phyloP scores from a whole-genome alignment of 2,797 vertebrate genomes.

The Melanotaenia boesemani region DNA sequence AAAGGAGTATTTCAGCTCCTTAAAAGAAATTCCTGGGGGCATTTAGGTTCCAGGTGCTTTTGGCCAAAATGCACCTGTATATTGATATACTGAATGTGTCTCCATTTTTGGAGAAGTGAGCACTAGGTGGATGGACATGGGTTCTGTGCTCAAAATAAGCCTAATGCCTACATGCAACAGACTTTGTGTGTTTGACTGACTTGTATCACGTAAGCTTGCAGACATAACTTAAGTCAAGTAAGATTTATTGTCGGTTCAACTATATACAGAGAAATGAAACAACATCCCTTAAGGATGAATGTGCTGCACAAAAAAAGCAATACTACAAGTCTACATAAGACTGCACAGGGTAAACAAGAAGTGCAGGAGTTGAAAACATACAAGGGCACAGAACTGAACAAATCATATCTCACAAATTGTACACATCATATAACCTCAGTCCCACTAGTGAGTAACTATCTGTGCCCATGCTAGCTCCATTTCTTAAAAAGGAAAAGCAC shows the following conservation, averaged over 20 bases:
- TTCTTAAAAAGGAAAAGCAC: conserved; percentile 44
- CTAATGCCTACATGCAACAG: neutral
- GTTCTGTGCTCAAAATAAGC: neutral
- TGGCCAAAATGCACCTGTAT: neutral
- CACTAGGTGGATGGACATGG: neutral
- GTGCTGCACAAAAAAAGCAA: neutral
- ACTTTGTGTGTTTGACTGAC: neutral
- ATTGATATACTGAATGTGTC: neutral
- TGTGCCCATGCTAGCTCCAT: conserved; percentile 6
- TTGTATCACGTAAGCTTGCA: neutral
- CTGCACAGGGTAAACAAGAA: neutral
- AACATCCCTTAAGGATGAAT: neutral
- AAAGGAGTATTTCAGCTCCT: neutral
- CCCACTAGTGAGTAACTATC: neutral
- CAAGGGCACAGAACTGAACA: neutral
- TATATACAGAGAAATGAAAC: neutral
- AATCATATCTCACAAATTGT: neutral
- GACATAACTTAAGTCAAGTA: neutral
- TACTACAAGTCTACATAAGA: neutral
- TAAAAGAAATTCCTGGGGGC: neutral
- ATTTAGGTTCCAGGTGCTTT: neutral
- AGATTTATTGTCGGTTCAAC: neutral
- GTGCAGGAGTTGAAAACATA: neutral
- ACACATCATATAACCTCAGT: neutral
- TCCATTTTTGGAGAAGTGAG: neutral